Base-by-base conservation (phyloP, 2,888 invertebrate species). In the Lasioglossum leucozonium region DNA sequence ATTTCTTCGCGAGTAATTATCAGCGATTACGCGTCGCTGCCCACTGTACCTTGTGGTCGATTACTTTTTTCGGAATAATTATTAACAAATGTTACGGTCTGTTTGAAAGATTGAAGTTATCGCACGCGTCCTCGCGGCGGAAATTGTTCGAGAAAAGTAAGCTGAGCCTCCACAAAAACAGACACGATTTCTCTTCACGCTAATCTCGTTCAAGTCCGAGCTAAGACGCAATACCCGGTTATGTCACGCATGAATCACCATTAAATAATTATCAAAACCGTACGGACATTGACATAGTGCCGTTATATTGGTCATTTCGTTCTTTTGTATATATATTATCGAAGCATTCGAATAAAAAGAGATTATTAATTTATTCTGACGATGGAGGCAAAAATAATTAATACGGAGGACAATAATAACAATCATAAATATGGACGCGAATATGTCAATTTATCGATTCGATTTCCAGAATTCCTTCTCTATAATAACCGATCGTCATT, bases 1-100 rank as follows among this genome's bases (percentile, higher is more conserved):
- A 87, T 84, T 80, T 65, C 18, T 69, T 44, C 55, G 58, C n/a
- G 74, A 77, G 65, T 80, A 62, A 79, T 62, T 81, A 84, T 72
- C 82, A 80, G 51, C 77, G 79, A 83, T 81, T 76, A 79, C 73
- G 44, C 44, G 37, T 40, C 10, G 13, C 79, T 81, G 78, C 58
- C 34, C 77, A 78, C 79, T 22, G 22, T 13, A 22, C 18, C 74
- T 81, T 34, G 2, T 11, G 44, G 44, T 58, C 65, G 22, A 18
- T n/a, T 51, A 67, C 30, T 37, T 73, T 55, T 51, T 62, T 47
- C 62, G 4, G 34, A 26, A 47, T 81, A 77, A 82, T 82, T 77
- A 62, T 72, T 80, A 81, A 78, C 42, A 74, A 82, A 79, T 62
- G 72, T 80, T 47, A 76, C 51, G 82, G 51, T 67, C 58, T 67